Base-by-base conservation (phyloP, 2,888 invertebrate species). In the Oeneis ivallda region DNA sequence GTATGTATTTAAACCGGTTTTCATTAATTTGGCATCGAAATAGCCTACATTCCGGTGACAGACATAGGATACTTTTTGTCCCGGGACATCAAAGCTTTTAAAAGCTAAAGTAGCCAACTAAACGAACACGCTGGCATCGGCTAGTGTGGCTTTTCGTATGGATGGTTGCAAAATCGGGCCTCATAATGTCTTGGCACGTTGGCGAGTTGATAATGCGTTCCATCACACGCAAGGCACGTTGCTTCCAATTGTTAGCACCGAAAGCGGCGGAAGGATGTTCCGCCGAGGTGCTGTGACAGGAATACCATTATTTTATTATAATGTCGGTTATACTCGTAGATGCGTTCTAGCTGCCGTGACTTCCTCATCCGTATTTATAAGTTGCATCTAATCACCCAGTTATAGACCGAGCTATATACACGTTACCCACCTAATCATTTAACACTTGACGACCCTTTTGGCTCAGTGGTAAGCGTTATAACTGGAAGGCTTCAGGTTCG, bases 201-300 rank as follows among this genome's bases (percentile, higher is more conserved):
- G 63, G 54, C 54, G 49, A 62, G 50, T 60, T 53, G 32, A 39
- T 67, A 70, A 70, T 70, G 58, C 69, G 69, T 57, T 57, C 63
- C 58, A 65, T 70, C 63, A 43, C 56, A 71, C 58, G 50, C 68
- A 19, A 56, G 43, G 64, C 71, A 71, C 71, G 71, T 71, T 63
- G 63, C 47, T 47, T 56, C 59, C 65, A 56, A 70, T 68, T 70
- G 70, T 69, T 69, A 67, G 66, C 65, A 61, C 64, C 71, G 62
- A 69, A 70, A 67, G 68, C 70, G 68, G 67, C 71, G 71, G 70
- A 71, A 71, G 71, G 71, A 71, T 70, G 71, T 67, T 57, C 70
- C 53, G 66, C 62, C 66, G 66, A 32, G 41, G 64, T 6, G 45
- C 59, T 71, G 71, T 71, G 71, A 67, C 64, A 47, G 60, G 70